Evolutionary conservation across 2,113 vertebrate genomes (phyloP), one percentile per base, ranked within the genome.

Genomic region (Aleadryas rufinucha): DNA sequence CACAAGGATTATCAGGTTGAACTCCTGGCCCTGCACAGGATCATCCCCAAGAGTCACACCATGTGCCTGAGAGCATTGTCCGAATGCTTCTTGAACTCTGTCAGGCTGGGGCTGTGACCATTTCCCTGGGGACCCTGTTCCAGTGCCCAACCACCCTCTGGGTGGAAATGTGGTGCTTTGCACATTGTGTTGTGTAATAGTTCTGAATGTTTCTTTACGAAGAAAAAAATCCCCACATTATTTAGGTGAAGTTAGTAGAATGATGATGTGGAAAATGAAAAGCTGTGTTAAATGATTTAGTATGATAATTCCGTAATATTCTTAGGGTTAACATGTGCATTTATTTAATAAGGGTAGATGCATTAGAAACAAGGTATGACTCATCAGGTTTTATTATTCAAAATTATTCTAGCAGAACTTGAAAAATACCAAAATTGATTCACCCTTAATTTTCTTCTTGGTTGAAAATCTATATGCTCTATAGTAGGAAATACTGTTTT

Each of bases 221-320:
- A 75, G 16, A 33, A 52, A 86, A 69, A 39, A 18, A 27, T 15
- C 27, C 5, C 7, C 16, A 27, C 4, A 31, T 93, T 80, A 5
- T 68, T 88, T 84, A 20, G 41, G 21, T 72, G 20, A 60, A 61
- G 33, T 63, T 83, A 28, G 53, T 85, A n/a, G 27, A 49, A 60
- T 53, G 19, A 56, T 77, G 44, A 76, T 69, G 89, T 70, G 68
- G n/a, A 69, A 77, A 92, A 92, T 71, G 10, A 74, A 93, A 87
- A 86, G 10, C 9, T 47, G 9, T 65, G 57, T 49, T 87, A 92
- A 82, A 69, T 95, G 5, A 59, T 87, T n/a, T 88, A 83, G 22
- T 83, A 42, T 64, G 41, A 28, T 78, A 93, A 91, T 87, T 13
- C 19, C 2, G 12, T 89, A 0, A n/a, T 71, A 74, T 56, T 52